Evolutionary conservation across 2,797 vertebrate genomes (phyloP).

Genomic region (Discoglossus pictus): DNA sequence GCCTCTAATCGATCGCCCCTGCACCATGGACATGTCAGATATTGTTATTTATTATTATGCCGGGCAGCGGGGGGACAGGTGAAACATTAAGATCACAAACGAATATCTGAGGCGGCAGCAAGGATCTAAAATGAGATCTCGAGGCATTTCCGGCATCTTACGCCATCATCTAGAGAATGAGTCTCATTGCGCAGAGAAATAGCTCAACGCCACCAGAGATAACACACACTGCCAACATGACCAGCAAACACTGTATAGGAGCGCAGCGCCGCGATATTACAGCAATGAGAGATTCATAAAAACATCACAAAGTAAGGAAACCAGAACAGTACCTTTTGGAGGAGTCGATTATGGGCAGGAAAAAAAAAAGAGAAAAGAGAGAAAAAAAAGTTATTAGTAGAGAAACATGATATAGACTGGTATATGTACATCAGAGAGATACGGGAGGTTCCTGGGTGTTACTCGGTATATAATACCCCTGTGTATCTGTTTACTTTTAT

Average conservation of each 20-base stretch:
- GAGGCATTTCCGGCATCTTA: conserved; percentile 32
- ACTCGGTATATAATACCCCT: too few species aligned
- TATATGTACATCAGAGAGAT: too few species aligned
- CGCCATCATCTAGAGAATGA: conserved; percentile 39
- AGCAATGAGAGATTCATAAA: too few species aligned
- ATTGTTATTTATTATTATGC: conserved; percentile 43
- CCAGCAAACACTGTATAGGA: conserved; percentile 7
- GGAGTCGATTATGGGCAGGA: too few species aligned
- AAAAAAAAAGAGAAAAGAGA: conserved; percentile 5
- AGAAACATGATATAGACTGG: neutral
- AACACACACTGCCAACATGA: neutral
- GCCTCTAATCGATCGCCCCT: too few species aligned
- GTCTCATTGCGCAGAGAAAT: conserved; percentile 27
- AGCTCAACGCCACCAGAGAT: conserved; percentile 19
- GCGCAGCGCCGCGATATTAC: conserved; percentile 17
- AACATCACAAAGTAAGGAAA: too few species aligned
- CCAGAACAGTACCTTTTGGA: too few species aligned
- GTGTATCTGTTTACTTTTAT: too few species aligned
- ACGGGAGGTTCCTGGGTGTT: too few species aligned
- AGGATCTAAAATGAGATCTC: conserved; percentile 50
- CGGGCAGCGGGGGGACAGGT: conserved; percentile 37
- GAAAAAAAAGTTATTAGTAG: neutral
- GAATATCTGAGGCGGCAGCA: conserved; percentile 6
- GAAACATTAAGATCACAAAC: conserved; percentile 40
- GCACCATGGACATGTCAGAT: conserved; percentile 19